A percentile compares a stretch with the other conserved stretches of the same genome.
Conservation (phyloP, 2,888 invertebrate genomes). For the Idaea dimidiata region DNA sequence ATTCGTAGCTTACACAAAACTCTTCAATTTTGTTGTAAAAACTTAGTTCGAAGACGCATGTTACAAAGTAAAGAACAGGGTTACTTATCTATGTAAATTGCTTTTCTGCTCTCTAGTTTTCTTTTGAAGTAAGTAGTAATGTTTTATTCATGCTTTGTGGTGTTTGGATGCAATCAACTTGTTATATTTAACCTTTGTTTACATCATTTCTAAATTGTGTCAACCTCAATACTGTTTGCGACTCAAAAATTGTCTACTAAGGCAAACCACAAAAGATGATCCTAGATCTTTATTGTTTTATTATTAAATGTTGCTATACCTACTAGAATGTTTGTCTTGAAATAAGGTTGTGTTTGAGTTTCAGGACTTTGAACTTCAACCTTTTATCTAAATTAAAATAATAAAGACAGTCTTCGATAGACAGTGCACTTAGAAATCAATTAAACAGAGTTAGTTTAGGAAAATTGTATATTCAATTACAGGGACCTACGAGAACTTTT, state of each 20-base stretch:
- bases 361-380: no score
- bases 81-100: constrained; percentile 43
- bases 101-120: constrained; percentile 37
- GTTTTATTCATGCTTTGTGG: constrained; percentile 36
- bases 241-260: not conserved
- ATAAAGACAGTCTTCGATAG: not conserved
- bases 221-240: not conserved
- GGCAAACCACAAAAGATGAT: no score
- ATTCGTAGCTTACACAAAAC: constrained; percentile 26
- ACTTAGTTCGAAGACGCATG: constrained; percentile 34
- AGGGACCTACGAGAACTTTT: not conserved
- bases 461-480: not conserved
- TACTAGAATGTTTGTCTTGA: no score
- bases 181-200: constrained; percentile 21
- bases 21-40: constrained; percentile 35
- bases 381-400: no score
- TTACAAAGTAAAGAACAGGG: constrained; percentile 38
- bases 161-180: constrained; percentile 25
- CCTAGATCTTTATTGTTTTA: no score
- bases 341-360: no score
- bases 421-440: not conserved
- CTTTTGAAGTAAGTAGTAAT: constrained; percentile 31
- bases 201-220: not conserved
- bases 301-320: no score
- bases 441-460: not conserved